A percentile compares a stretch with the other conserved stretches of the same genome.
These are phyloP conservation scores for Panzeria rudis DNA, from an alignment of 2,888 invertebrate species.

Conservation along the genomic window DNA sequence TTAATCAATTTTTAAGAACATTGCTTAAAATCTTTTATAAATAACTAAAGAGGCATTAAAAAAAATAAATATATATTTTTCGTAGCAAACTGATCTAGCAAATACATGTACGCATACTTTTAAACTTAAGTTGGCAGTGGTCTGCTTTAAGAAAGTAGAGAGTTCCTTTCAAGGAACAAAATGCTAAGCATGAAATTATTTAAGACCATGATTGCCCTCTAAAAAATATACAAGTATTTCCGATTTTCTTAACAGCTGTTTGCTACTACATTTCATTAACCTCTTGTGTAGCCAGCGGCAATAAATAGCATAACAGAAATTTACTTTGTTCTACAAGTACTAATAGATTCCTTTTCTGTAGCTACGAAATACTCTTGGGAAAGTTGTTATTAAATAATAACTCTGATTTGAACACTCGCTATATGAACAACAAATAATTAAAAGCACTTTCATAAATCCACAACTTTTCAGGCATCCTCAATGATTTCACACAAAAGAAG, in stretches of 20 bases:
- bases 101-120: no score
- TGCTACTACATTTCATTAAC: slow-evolving; percentile 21
- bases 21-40: no score
- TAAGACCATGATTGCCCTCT: neutral
- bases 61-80: no score
- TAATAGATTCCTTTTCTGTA: slow-evolving; percentile 47
- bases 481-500: slow-evolving; percentile 9
- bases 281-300: neutral
- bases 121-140: no score
- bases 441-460: slow-evolving; percentile 62
- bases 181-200: slow-evolving; percentile 28
- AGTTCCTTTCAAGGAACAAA: neutral
- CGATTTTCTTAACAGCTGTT: neutral
- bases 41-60: no score
- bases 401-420: slow-evolving; percentile 45
- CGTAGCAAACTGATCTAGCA: no score
- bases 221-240: slow-evolving; percentile 14
- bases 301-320: slow-evolving; percentile 1
- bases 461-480: slow-evolving; percentile 29
- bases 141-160: neutral
- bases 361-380: slow-evolving; percentile 61
- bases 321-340: slow-evolving; percentile 6
- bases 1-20: no score
- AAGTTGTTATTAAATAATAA: slow-evolving; percentile 65
- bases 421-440: slow-evolving; percentile 52